These are phyloP conservation scores for Drosophila yakuba DNA, from an alignment of 1,140 invertebrate species.

Conservation along the genomic window DNA sequence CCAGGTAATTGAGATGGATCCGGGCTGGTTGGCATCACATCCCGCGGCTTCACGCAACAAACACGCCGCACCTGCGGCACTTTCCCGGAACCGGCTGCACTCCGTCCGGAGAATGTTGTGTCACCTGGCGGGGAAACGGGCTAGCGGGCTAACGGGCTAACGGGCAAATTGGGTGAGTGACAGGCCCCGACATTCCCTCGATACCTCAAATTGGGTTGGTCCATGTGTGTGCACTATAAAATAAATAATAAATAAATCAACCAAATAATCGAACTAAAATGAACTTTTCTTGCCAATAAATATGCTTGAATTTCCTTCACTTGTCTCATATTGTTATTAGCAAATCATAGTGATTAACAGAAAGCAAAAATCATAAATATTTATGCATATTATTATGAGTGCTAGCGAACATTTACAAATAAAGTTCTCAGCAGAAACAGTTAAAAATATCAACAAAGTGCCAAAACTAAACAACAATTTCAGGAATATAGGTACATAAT, in stretches of 20 bases:
- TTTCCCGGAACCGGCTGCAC: slow-evolving; percentile 15
- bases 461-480: too few species aligned
- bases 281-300: too few species aligned
- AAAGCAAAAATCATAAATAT: too few species aligned
- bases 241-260: background rate
- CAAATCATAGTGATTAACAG: too few species aligned
- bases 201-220: slow-evolving; percentile 31
- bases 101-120: slow-evolving; percentile 16
- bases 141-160: too few species aligned
- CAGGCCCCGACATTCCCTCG: slow-evolving; percentile 37
- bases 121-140: slow-evolving; percentile 12
- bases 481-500: too few species aligned
- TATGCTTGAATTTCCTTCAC: too few species aligned
- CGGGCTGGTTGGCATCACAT: slow-evolving; percentile 21
- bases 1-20: slow-evolving; percentile 52
- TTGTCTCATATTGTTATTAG: too few species aligned
- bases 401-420: too few species aligned
- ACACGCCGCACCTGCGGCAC: slow-evolving; percentile 17
- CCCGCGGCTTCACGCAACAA: slow-evolving; percentile 41
- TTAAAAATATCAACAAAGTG: background rate
- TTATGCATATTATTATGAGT: too few species aligned
- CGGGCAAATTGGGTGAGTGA: background rate
- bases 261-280: too few species aligned
- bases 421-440: too few species aligned
- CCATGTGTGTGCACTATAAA: slow-evolving; percentile 19